Percentiles rank a stretch among this genome's conserved stretches.
These are phyloP conservation scores for Helobdella robusta DNA, from an alignment of 2,888 invertebrate genomes.

Conservation along the genomic window DNA sequence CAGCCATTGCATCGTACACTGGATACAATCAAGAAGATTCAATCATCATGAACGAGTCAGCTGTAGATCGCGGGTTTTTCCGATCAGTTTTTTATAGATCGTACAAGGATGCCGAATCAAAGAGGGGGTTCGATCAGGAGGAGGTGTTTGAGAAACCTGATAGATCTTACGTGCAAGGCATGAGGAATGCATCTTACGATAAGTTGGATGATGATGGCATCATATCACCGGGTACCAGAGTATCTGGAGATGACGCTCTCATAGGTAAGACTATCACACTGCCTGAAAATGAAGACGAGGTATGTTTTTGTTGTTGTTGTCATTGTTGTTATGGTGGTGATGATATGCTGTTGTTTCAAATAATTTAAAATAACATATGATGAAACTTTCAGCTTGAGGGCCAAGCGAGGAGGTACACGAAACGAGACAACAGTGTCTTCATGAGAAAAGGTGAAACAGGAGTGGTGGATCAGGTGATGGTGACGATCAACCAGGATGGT, in stretches of 20 bases:
- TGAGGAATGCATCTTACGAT: slow-evolving; percentile 96
- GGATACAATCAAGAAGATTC: slow-evolving; percentile 99
- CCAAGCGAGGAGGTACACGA: slow-evolving; percentile 71
- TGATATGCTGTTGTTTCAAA: no score
- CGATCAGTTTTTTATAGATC: slow-evolving; percentile 51
- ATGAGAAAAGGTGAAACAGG: slow-evolving; percentile 96
- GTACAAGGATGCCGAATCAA: slow-evolving; percentile 49
- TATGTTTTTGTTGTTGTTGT: slow-evolving; percentile 42
- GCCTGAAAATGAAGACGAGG: slow-evolving; percentile 94
- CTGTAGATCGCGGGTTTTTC: slow-evolving; percentile 95
- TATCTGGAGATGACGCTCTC: slow-evolving; percentile 97
- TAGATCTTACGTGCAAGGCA: slow-evolving; percentile 76
- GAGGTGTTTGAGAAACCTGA: slow-evolving; percentile 84
- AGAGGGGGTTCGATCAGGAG: slow-evolving; percentile 49
- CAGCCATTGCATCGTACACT: slow-evolving; percentile 96
- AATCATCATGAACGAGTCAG: slow-evolving; percentile 94
- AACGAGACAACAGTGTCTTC: slow-evolving; percentile 96
- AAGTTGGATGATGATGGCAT: slow-evolving; percentile 98
- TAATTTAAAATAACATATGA: background rate
- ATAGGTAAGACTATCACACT: slow-evolving; percentile 95
- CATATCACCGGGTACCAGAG: slow-evolving; percentile 94
- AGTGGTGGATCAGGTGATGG: slow-evolving; percentile 98
- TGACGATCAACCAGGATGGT: slow-evolving; percentile 92
- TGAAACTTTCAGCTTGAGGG: slow-evolving; percentile 63
- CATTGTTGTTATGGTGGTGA: background rate